A percentile compares a stretch with the other conserved stretches of the same genome.
phyloP scores from a whole-genome alignment of 35 echinoderm and acorn worm genomes.

The Stichopus chloronotus region DNA sequence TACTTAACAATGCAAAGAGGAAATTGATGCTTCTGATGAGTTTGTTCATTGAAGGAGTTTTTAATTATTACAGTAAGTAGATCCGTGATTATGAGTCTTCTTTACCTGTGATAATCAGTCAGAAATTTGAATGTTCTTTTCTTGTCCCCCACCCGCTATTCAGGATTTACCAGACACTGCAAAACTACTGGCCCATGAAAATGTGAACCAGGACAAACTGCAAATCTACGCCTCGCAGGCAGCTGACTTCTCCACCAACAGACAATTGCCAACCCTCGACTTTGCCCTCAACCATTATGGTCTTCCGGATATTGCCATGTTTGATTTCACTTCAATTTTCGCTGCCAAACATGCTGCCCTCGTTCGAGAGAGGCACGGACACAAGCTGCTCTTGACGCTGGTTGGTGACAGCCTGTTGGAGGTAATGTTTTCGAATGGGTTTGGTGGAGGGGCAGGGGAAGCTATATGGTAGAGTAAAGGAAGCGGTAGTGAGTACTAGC shows the following conservation, averaged over 20 bases:
- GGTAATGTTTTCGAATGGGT: slow-evolving; percentile 53
- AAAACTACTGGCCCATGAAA: slow-evolving; percentile 70
- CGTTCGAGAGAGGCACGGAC: slow-evolving; percentile 77
- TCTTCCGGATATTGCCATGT: slow-evolving; percentile 96
- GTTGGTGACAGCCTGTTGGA: slow-evolving; percentile 95
- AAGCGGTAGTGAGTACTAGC: neutral
- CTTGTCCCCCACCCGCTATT: too few relatives aligned
- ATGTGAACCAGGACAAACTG: slow-evolving; percentile 81
- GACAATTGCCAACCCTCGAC: slow-evolving; percentile 81
- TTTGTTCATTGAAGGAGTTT: too few relatives aligned
- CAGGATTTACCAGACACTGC: slow-evolving; percentile 85
- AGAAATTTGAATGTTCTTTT: neutral
- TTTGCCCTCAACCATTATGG: slow-evolving; percentile 97
- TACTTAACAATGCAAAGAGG: too few relatives aligned
- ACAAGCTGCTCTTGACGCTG: slow-evolving; percentile 77
- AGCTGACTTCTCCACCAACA: slow-evolving; percentile 95
- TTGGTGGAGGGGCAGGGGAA: neutral
- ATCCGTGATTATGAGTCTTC: too few relatives aligned
- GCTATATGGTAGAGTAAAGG: neutral
- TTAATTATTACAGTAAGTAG: too few relatives aligned
- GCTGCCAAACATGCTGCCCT: slow-evolving; percentile 84
- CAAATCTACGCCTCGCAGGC: slow-evolving; percentile 87
- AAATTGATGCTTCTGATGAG: too few relatives aligned
- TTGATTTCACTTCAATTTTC: slow-evolving; percentile 95
- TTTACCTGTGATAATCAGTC: too few relatives aligned